These are phyloP conservation scores for Phengaris alcon DNA, from an alignment of 2,888 invertebrate species.

Conservation along the genomic window DNA sequence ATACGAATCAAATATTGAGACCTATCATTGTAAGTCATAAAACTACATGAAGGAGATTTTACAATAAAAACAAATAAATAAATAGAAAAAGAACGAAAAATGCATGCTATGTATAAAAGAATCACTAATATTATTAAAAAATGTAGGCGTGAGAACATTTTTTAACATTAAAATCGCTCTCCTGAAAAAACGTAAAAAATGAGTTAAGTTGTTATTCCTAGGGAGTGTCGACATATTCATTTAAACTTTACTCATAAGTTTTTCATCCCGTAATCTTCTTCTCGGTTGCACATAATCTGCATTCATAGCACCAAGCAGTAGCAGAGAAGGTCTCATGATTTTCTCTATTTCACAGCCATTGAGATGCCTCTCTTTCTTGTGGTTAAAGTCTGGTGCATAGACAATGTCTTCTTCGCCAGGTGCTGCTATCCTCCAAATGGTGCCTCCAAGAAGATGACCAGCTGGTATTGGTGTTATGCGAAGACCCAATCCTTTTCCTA, in stretches of 20 bases:
- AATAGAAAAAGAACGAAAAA: too few relatives aligned
- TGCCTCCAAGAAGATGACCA: slow-evolving; percentile 98
- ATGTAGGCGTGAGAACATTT: too few relatives aligned
- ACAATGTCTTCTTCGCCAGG: slow-evolving; percentile 99
- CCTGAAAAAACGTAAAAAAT: too few relatives aligned
- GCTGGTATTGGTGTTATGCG: slow-evolving; percentile 97
- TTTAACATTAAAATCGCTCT: too few relatives aligned
- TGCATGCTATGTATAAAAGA: too few relatives aligned
- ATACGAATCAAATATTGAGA: too few relatives aligned
- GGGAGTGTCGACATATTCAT: too few relatives aligned
- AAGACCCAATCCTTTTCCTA: slow-evolving; percentile 96
- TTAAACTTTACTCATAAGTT: slow-evolving; percentile 90
- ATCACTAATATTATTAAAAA: too few relatives aligned
- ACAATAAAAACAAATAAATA: too few relatives aligned
- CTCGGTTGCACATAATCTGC: slow-evolving; percentile 95
- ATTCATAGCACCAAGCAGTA: slow-evolving; percentile 97
- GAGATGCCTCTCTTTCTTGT: slow-evolving; percentile 98
- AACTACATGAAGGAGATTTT: too few relatives aligned
- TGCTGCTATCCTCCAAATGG: slow-evolving; percentile 99
- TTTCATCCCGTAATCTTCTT: slow-evolving; percentile 94
- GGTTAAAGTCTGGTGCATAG: slow-evolving; percentile 99
- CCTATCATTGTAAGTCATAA: too few relatives aligned
- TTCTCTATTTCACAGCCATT: slow-evolving; percentile 97
- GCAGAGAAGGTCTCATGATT: slow-evolving; percentile 92
- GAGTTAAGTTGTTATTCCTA: too few relatives aligned